These are phyloP conservation scores for Euzophera pinguis DNA, from an alignment of 2,888 invertebrate genomes.

Conservation along the genomic window DNA sequence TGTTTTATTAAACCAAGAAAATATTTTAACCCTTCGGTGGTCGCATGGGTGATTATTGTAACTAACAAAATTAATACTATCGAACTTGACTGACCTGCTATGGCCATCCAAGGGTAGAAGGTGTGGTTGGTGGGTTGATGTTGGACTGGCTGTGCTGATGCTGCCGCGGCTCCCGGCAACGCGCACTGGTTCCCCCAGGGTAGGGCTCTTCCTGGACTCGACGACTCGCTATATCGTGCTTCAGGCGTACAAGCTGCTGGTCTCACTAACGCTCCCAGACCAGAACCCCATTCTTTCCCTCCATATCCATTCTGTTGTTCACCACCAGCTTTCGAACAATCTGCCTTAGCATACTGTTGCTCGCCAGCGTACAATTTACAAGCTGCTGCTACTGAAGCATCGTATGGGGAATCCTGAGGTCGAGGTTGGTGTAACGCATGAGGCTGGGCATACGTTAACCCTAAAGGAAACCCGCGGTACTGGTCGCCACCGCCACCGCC, in stretches of 20 bases:
- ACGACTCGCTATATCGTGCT: slow-evolving; percentile 91
- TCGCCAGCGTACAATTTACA: slow-evolving; percentile 90
- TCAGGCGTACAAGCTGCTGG: slow-evolving; percentile 95
- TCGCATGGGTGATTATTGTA: not conserved
- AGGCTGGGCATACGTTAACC: slow-evolving; percentile 91
- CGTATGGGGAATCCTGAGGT: slow-evolving; percentile 95
- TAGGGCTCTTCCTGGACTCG: slow-evolving; percentile 87
- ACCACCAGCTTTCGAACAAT: slow-evolving; percentile 85
- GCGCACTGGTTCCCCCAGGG: slow-evolving; percentile 95
- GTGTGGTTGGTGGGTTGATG: slow-evolving; percentile 95
- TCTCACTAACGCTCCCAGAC: slow-evolving; percentile 84
- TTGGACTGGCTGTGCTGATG: slow-evolving; percentile 91
- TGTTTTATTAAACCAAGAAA: too few relatives aligned
- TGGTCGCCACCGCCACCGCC: slow-evolving; percentile 87
- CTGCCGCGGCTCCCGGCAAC: slow-evolving; percentile 88
- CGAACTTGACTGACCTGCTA: slow-evolving; percentile 90
- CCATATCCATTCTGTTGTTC: slow-evolving; percentile 85
- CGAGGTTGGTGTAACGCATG: slow-evolving; percentile 88
- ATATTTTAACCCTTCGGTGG: slow-evolving; percentile 3
- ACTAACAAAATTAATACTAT: not conserved
- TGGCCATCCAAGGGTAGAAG: slow-evolving; percentile 99
- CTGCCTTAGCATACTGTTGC: slow-evolving; percentile 85
- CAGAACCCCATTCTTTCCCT: slow-evolving; percentile 85
- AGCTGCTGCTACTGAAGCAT: slow-evolving; percentile 92
- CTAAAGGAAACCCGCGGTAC: slow-evolving; percentile 92